Percentiles rank a stretch among this genome's conserved stretches.
phyloP scores from a whole-genome alignment of 2,797 vertebrate genomes.

The Manis crassicaudata region DNA sequence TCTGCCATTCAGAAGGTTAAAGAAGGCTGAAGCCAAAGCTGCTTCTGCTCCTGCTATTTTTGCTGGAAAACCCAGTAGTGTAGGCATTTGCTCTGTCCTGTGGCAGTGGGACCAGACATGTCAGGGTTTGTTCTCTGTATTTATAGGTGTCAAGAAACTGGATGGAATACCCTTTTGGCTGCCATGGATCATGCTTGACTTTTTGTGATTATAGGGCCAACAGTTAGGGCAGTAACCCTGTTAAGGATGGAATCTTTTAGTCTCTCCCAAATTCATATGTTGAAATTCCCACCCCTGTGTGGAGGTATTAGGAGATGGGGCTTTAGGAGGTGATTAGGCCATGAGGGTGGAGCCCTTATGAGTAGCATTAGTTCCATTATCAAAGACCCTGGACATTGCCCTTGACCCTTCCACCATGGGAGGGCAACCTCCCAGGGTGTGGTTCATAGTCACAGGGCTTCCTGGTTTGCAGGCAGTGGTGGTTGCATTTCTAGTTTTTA shows the following conservation, averaged over 20 bases:
- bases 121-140: not conserved
- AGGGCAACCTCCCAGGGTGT: not conserved
- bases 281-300: not conserved
- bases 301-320: not conserved
- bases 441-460: not conserved
- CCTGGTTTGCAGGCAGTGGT: not conserved
- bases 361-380: not conserved
- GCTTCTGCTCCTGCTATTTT: not conserved
- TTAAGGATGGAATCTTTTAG: not conserved
- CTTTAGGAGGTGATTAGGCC: not conserved
- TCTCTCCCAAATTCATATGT: not conserved
- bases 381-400: not conserved
- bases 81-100: not conserved
- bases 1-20: not conserved
- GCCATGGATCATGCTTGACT: not conserved
- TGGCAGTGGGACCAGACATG: not conserved
- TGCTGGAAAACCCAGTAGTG: not conserved
- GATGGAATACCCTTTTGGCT: not conserved
- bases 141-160: not conserved
- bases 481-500: not conserved
- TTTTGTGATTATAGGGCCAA: not conserved
- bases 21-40: not conserved
- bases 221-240: not conserved
- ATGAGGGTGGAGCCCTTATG: not conserved
- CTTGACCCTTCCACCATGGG: not conserved